These are phyloP conservation scores for Trissolcus basalis DNA, from an alignment of 1,140 invertebrate species.

Conservation along the genomic window DNA sequence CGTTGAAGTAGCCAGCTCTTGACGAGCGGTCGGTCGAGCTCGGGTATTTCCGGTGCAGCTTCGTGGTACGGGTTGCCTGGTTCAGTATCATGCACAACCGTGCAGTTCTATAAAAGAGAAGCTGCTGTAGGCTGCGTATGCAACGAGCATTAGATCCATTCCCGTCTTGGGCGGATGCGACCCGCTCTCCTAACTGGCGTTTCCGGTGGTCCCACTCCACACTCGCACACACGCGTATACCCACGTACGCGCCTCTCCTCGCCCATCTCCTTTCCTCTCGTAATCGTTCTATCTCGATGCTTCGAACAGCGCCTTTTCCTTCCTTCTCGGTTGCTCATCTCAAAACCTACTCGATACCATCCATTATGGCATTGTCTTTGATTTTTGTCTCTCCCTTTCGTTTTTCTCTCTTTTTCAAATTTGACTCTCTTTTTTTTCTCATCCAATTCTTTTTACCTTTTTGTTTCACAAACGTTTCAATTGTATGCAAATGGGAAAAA, in stretches of 20 bases:
- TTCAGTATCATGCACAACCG: conserved; percentile 34
- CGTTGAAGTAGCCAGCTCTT: conserved; percentile 19
- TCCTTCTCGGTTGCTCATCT: conserved; percentile 19
- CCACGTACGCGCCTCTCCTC: conserved; percentile 17
- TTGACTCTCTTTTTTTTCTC: too few species aligned
- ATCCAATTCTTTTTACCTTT: not conserved
- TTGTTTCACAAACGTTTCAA: not conserved
- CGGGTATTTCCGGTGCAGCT: conserved; percentile 46
- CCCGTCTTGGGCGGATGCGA: conserved; percentile 62
- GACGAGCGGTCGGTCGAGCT: conserved; percentile 33
- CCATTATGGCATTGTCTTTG: not conserved
- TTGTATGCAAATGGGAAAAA: too few species aligned
- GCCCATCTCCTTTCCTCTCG: conserved; percentile 45
- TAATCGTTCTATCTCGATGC: conserved; percentile 51
- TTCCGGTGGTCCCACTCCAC: conserved; percentile 67
- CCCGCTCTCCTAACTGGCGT: conserved; percentile 69
- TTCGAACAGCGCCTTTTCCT: conserved; percentile 50
- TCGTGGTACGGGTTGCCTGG: conserved; percentile 41
- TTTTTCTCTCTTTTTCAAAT: conserved; percentile 10
- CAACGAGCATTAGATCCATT: conserved; percentile 65
- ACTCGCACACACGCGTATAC: not conserved
- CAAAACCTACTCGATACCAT: not conserved
- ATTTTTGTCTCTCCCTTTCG: not conserved
- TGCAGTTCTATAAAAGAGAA: conserved; percentile 62
- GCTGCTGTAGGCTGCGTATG: conserved; percentile 56